These are phyloP conservation scores for Poicephalus gulielmi DNA, from an alignment of 2,113 vertebrate genomes.

Conservation along the genomic window DNA sequence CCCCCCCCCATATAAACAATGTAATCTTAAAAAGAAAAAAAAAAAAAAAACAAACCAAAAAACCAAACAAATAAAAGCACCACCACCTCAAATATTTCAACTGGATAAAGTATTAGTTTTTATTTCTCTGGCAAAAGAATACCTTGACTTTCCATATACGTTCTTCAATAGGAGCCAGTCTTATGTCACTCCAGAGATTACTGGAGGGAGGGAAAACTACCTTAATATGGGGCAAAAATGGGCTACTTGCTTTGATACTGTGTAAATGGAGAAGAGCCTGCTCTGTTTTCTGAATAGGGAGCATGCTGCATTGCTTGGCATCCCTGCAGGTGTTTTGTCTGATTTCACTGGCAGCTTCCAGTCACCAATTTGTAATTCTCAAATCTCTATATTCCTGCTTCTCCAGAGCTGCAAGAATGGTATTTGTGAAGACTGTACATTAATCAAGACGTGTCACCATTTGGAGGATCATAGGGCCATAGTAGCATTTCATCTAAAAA, in stretches of 20 bases:
- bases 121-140: not conserved
- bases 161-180: not conserved
- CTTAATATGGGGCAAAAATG: not conserved
- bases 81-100: not conserved
- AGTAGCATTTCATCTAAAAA: not conserved
- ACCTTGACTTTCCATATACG: not conserved
- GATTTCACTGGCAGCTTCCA: not conserved
- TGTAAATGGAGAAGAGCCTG: not conserved
- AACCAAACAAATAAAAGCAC: not conserved
- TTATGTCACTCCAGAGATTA: not conserved
- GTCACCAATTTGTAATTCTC: not conserved
- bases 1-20: not conserved
- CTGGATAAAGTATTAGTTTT: not conserved
- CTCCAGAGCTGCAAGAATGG: not conserved
- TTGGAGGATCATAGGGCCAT: not conserved
- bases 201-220: not conserved
- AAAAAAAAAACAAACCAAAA: not conserved
- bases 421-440: fast-evolving
- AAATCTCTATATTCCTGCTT: not conserved
- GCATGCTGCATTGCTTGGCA: not conserved
- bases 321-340: not conserved
- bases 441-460: not conserved
- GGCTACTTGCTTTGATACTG: not conserved
- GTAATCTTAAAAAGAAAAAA: not conserved
- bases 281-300: not conserved